A percentile compares a stretch with the other conserved stretches of the same genome.
These are phyloP conservation scores for Microcaecilia unicolor DNA, from an alignment of 2,797 vertebrate genomes.

Conservation along the genomic window DNA sequence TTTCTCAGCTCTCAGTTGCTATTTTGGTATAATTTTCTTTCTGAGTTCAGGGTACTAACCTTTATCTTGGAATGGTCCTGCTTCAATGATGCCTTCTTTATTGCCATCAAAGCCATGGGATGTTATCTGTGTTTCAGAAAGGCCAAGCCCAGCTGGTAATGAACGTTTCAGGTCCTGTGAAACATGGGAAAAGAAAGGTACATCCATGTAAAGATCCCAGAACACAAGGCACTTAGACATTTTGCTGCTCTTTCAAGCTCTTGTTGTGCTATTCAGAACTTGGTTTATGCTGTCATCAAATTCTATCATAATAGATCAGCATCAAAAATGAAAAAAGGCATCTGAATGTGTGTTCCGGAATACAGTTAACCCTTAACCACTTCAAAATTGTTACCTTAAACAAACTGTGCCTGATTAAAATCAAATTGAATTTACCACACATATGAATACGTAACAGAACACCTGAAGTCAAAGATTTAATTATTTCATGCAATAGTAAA, in stretches of 20 bases:
- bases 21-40: too few species aligned
- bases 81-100: conserved; percentile 74
- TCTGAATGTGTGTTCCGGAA: too few species aligned
- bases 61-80: conserved; percentile 73
- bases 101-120: conserved; percentile 66
- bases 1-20: too few species aligned
- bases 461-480: too few species aligned
- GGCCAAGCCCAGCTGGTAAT: conserved; percentile 58
- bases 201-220: conserved; percentile 18
- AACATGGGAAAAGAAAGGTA: conserved; percentile 37
- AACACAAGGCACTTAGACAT: conserved; percentile 13
- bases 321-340: conserved; percentile 3
- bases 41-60: too few species aligned
- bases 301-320: conserved; percentile 4
- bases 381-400: too few species aligned
- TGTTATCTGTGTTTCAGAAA: conserved; percentile 71
- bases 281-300: not conserved
- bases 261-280: conserved; percentile 6
- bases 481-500: too few species aligned
- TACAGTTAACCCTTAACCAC: too few species aligned
- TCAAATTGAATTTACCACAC: too few species aligned
- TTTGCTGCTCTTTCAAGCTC: conserved; percentile 7
- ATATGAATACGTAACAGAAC: too few species aligned
- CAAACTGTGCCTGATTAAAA: too few species aligned
- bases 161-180: conserved; percentile 66